Conservation (phyloP, 2,113 vertebrate species). For the Cisticola juncidis region DNA sequence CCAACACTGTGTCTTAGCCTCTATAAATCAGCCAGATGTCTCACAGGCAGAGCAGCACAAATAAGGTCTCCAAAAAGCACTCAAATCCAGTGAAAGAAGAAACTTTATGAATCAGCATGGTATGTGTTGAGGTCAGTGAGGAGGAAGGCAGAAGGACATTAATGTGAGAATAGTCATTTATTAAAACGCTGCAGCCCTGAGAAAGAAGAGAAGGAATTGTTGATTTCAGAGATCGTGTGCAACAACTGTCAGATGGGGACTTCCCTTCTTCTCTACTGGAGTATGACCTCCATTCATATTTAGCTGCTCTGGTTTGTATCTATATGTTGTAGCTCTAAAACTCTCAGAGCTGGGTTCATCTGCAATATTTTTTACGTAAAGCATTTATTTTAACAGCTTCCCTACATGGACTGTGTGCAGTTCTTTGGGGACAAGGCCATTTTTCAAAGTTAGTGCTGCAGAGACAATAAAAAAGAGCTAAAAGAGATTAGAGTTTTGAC, state of each 20-base stretch:
- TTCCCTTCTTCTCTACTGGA: neutral
- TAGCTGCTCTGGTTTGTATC: slow-evolving; percentile 43
- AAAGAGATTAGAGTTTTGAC: slow-evolving; percentile 66
- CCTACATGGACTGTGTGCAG: slow-evolving; percentile 21
- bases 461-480: slow-evolving; percentile 66
- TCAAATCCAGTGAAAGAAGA: neutral
- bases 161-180: neutral
- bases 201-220: neutral
- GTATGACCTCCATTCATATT: slow-evolving; percentile 8
- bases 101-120: neutral
- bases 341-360: neutral
- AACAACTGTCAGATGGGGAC: neutral
- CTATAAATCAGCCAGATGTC: neutral
- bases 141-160: slow-evolving; percentile 18
- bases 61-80: slow-evolving; percentile 1
- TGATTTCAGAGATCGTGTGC: neutral
- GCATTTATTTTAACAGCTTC: slow-evolving; percentile 61
- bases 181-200: neutral
- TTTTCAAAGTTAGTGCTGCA: slow-evolving; percentile 63
- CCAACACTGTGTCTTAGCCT: neutral
- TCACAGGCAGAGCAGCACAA: neutral
- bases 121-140: neutral
- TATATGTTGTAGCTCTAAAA: neutral
- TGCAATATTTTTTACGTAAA: slow-evolving; percentile 39
- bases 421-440: slow-evolving; percentile 55